phyloP scores from a whole-genome alignment of 2,888 invertebrate genomes.

The Julus scanicus region DNA sequence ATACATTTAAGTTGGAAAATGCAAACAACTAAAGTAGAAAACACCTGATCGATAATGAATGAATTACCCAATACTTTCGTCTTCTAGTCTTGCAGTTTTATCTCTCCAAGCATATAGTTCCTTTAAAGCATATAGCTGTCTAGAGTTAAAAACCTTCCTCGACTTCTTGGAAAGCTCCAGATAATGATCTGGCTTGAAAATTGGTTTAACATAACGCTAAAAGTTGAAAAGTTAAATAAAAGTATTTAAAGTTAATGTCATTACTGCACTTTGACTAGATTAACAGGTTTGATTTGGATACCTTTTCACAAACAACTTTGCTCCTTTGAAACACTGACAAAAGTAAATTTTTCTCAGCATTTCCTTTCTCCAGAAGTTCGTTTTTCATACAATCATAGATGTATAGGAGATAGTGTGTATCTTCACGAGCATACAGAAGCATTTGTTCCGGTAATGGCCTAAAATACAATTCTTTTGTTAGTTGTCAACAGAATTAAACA shows the following conservation, averaged over 20 bases:
- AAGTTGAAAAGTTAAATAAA: constrained; percentile 8
- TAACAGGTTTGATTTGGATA: constrained; percentile 61
- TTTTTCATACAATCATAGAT: constrained; percentile 84
- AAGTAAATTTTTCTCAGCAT: constrained; percentile 75
- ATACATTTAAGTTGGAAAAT: neutral
- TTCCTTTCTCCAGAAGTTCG: constrained; percentile 75
- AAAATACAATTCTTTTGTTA: constrained; percentile 56
- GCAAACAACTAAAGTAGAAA: neutral
- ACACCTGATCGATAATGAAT: neutral
- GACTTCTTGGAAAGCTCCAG: constrained; percentile 81
- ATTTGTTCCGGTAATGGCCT: constrained; percentile 86
- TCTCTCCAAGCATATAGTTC: constrained; percentile 91
- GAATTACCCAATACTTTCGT: constrained; percentile 85
- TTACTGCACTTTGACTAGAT: neutral
- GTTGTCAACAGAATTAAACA: neutral
- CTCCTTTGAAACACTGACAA: constrained; percentile 79
- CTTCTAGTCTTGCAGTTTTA: constrained; percentile 81
- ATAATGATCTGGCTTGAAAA: constrained; percentile 76
- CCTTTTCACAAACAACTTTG: constrained; percentile 78
- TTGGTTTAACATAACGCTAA: constrained; percentile 82
- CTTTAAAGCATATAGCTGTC: constrained; percentile 84
- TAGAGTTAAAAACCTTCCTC: constrained; percentile 83
- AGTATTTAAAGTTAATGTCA: constrained; percentile 14
- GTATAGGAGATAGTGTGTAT: constrained; percentile 94
- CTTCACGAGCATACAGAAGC: constrained; percentile 86